A percentile compares a stretch with the other conserved stretches of the same genome.
Conservation (phyloP, 2,113 vertebrate genomes). For the Theropithecus gelada region DNA sequence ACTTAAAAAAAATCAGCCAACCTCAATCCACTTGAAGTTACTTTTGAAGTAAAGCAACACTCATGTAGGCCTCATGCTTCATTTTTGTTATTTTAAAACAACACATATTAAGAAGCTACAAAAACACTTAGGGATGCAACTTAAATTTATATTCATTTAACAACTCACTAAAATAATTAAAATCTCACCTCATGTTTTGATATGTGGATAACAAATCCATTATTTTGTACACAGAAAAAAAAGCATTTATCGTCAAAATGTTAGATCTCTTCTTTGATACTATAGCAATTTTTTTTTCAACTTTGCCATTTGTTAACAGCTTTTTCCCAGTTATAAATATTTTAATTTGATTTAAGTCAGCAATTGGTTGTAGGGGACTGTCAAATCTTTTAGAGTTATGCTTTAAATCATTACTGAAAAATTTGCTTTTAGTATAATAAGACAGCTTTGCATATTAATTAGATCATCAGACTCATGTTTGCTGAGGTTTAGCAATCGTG, state of each 20-base stretch:
- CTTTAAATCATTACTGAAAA: slow-evolving; percentile 42
- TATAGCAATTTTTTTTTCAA: not conserved
- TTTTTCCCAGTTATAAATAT: slow-evolving; percentile 47
- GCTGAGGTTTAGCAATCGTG: slow-evolving; percentile 38
- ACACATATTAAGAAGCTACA: slow-evolving; percentile 14
- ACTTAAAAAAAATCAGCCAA: slow-evolving; percentile 51
- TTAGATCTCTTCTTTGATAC: slow-evolving; percentile 29
- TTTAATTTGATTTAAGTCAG: slow-evolving; percentile 65
- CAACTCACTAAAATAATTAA: slow-evolving; percentile 15
- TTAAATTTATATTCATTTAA: slow-evolving; percentile 57
- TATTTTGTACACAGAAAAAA: not conserved
- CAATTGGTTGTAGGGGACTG: not conserved
- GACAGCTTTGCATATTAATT: slow-evolving; percentile 59
- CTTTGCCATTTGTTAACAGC: slow-evolving; percentile 5
- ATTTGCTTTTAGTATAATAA: slow-evolving; percentile 50
- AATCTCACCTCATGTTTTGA: slow-evolving; percentile 3
- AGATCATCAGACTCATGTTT: slow-evolving; percentile 53
- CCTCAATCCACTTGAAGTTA: slow-evolving; percentile 58
- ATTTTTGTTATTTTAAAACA: slow-evolving; percentile 39
- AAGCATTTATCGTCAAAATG: slow-evolving; percentile 26
- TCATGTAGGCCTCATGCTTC: not conserved
- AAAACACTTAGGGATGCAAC: slow-evolving; percentile 14
- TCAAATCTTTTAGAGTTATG: slow-evolving; percentile 32
- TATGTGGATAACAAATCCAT: slow-evolving; percentile 41
- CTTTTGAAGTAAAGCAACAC: slow-evolving; percentile 56